Percentiles rank a stretch among this genome's conserved stretches.
Evolutionary conservation across 2,113 vertebrate species (phyloP).

Genomic region (Nettapus auritus): DNA sequence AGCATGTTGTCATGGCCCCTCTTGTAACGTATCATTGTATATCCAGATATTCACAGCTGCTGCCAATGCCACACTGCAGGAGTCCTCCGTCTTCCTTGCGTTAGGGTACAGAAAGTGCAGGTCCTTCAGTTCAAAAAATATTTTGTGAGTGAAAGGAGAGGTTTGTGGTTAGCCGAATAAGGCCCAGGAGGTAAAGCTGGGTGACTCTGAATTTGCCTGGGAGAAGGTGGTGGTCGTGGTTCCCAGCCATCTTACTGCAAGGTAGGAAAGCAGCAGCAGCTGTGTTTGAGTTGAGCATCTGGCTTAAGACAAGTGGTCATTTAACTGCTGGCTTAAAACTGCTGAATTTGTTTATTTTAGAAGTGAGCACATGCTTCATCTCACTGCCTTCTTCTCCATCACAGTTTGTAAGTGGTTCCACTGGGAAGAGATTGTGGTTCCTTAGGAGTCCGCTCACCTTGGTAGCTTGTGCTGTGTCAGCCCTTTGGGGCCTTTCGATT

Average conservation of each 20-base stretch:
- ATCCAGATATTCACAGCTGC: background rate
- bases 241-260: background rate
- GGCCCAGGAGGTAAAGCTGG: background rate
- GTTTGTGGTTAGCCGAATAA: background rate
- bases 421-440: background rate
- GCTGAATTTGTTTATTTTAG: background rate
- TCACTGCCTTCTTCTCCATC: background rate
- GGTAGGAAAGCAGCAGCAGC: background rate
- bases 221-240: background rate
- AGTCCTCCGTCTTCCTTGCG: background rate
- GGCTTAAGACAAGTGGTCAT: background rate
- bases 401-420: background rate
- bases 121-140: background rate
- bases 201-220: background rate
- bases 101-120: fast-evolving
- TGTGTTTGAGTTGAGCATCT: background rate
- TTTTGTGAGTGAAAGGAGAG: background rate
- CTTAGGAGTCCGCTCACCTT: background rate
- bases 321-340: background rate
- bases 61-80: background rate
- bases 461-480: background rate
- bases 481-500: background rate
- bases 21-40: background rate
- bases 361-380: background rate
- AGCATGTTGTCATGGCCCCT: background rate